These are phyloP conservation scores for Galerucella nymphaeae DNA, from an alignment of 2,888 invertebrate species.

Conservation along the genomic window DNA sequence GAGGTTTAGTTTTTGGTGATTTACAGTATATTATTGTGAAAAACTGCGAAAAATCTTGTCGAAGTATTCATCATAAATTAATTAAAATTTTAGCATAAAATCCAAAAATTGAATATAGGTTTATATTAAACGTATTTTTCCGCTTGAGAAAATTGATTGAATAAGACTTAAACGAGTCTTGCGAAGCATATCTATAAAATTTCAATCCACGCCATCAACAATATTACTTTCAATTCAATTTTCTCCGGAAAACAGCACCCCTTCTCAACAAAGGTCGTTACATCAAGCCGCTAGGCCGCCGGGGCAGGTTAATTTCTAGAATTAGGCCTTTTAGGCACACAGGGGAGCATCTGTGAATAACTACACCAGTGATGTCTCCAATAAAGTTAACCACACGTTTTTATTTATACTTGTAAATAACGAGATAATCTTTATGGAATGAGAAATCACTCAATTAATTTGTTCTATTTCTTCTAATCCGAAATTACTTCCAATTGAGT, in stretches of 20 bases:
- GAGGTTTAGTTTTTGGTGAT: too few relatives aligned
- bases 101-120: too few relatives aligned
- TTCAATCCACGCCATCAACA: conserved; percentile 10
- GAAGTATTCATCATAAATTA: too few relatives aligned
- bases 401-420: too few relatives aligned
- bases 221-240: conserved; percentile 21
- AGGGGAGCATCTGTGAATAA: conserved; percentile 17
- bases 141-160: not conserved
- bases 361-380: conserved; percentile 8
- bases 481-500: too few relatives aligned
- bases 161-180: not conserved
- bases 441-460: too few relatives aligned
- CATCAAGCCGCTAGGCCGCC: conserved; percentile 14
- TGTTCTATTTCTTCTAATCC: too few relatives aligned
- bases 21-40: too few relatives aligned
- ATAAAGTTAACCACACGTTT: not conserved
- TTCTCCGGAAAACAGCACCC: conserved; percentile 9
- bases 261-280: conserved; percentile 21
- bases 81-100: too few relatives aligned
- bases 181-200: conserved; percentile 3
- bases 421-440: too few relatives aligned
- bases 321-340: conserved; percentile 19
- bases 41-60: too few relatives aligned
- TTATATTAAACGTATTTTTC: too few relatives aligned
- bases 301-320: conserved; percentile 15